Evolutionary conservation across 2,113 vertebrate genomes (phyloP), one percentile per base, ranked within the genome.

Genomic region (Gnathonemus longibarbis): DNA sequence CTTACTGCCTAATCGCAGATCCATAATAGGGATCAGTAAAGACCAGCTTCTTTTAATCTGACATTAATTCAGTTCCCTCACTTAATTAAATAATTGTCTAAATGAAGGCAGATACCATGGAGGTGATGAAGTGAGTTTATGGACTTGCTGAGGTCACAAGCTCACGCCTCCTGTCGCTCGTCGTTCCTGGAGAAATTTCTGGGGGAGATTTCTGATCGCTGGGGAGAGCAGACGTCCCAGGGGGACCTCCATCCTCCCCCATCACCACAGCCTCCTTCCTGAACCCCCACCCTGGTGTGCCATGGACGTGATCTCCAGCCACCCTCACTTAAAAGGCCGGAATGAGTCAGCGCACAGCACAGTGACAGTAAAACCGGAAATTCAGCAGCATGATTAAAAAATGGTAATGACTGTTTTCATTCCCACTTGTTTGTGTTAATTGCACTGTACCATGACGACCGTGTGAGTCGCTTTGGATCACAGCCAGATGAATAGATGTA

Each of bases 401-500:
- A 87, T 87, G 85, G 50, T 53, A 87, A 87, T 53, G 49, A 87
- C 3, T 87, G 50, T 87, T 87, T 56, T 87, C 50, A 35, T 56
- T 87, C 11, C 74, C 83, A 19, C 49, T 52, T 35, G 85, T 52
- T 87, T 87, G 49, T 53, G 31, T 48, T 87, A 87, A 87, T 39
- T 52, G 85, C 85, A 53, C 39, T 31, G 27, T 87, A 50, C 49
- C 85, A 87, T 87, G 85, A 35, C 48, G n/a, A 35, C 27, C 15
- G 10, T 17, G 4, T 3, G 11, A 87, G 85, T 56, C 31, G 50
- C 2, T 13, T 11, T 87, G 49, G 13, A 53, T 39, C 50, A 27
- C 31, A 52, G 85, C 85, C 48, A 87, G 50, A 87, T 87, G 21
- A n/a, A 45, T 19, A 84, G n/a, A 53, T 52, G 84, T 35, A 86